These are phyloP conservation scores for Varecia variegata DNA, from an alignment of 2,797 vertebrate species.

Conservation along the genomic window DNA sequence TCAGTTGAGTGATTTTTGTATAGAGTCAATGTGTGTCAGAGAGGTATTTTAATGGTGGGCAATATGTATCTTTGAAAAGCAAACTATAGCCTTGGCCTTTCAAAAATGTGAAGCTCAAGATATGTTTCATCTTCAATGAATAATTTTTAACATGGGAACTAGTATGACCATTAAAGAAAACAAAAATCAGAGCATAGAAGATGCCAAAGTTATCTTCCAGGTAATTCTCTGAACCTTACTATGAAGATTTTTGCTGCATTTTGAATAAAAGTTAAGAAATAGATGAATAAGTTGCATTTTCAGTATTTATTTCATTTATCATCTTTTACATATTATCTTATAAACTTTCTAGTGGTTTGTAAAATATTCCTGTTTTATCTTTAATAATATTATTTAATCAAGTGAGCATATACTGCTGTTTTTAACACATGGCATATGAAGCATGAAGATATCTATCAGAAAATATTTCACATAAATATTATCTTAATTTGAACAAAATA, in stretches of 20 bases:
- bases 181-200: neutral
- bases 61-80: neutral
- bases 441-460: neutral
- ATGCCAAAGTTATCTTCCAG: neutral
- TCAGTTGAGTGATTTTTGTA: slow-evolving; percentile 39
- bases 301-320: neutral
- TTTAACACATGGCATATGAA: neutral
- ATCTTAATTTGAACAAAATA: neutral
- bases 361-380: neutral
- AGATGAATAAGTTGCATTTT: neutral
- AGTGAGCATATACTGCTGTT: neutral
- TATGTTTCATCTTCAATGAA: neutral
- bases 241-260: neutral
- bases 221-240: neutral
- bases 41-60: neutral
- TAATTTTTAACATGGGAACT: neutral
- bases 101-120: neutral
- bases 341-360: neutral
- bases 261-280: neutral
- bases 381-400: neutral
- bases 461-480: neutral
- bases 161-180: neutral
- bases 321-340: neutral
- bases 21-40: neutral
- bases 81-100: neutral